phyloP scores from a whole-genome alignment of 2,797 vertebrate species.

The Pseudocheirus occidentalis region DNA sequence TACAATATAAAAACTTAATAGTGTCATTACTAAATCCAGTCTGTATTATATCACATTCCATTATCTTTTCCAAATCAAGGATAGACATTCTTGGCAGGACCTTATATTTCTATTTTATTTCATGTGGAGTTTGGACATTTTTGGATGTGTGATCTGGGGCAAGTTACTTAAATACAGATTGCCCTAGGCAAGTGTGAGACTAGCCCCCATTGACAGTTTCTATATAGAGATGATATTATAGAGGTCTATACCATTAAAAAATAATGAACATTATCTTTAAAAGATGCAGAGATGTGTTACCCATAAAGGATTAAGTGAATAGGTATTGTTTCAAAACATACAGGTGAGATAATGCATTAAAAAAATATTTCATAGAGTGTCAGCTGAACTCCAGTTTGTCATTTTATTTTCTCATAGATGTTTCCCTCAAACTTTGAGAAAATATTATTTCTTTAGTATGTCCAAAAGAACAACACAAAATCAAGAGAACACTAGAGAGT shows the following conservation, averaged over 20 bases:
- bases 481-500: slow-evolving; percentile 38
- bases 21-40: slow-evolving; percentile 41
- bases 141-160: neutral
- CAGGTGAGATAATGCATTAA: neutral
- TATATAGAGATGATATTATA: neutral
- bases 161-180: neutral
- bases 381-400: slow-evolving; percentile 24
- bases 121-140: too few relatives aligned
- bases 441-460: neutral
- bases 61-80: slow-evolving; percentile 39
- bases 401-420: slow-evolving; percentile 40
- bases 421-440: slow-evolving; percentile 49
- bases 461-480: slow-evolving; percentile 32
- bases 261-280: neutral
- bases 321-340: slow-evolving; percentile 57
- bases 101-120: slow-evolving; percentile 37
- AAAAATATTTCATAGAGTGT: neutral
- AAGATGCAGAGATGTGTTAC: slow-evolving; percentile 19
- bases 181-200: neutral
- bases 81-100: slow-evolving; percentile 14
- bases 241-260: neutral
- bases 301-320: slow-evolving; percentile 6
- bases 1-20: neutral
- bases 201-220: neutral
- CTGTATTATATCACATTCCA: slow-evolving; percentile 37